phyloP scores from a whole-genome alignment of 2,888 invertebrate genomes.

The Acronicta leporina region DNA sequence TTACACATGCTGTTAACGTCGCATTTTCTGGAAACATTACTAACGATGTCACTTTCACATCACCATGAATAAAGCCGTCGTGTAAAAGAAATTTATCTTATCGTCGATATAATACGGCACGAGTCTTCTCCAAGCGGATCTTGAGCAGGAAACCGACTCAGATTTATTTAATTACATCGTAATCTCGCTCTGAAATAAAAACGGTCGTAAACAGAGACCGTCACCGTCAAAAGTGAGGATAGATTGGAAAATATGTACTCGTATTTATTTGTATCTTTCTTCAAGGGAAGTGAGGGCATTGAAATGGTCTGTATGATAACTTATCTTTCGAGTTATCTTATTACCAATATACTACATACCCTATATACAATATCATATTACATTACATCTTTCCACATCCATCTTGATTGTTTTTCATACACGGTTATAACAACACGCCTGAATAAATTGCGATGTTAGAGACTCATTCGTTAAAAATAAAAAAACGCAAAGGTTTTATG shows the following conservation, averaged over 20 bases:
- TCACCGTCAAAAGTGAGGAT: slow-evolving; percentile 41
- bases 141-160: slow-evolving; percentile 58
- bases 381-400: neutral
- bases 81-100: slow-evolving; percentile 37
- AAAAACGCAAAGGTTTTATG: neutral
- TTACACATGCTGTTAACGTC: slow-evolving; percentile 11
- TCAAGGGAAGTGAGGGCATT: slow-evolving; percentile 27
- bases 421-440: neutral
- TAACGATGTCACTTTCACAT: slow-evolving; percentile 26
- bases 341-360: slow-evolving; percentile 10
- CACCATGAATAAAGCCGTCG: slow-evolving; percentile 30
- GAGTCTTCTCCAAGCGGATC: slow-evolving; percentile 42
- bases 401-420: slow-evolving; percentile 5
- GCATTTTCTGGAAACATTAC: slow-evolving; percentile 19
- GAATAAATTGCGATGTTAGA: neutral
- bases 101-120: slow-evolving; percentile 21
- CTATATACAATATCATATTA: neutral
- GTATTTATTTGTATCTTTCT: slow-evolving; percentile 29
- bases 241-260: slow-evolving; percentile 36
- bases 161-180: slow-evolving; percentile 66
- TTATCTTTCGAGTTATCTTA: slow-evolving; percentile 21
- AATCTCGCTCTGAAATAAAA: slow-evolving; percentile 54
- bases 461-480: neutral
- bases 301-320: slow-evolving; percentile 20
- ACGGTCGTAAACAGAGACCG: slow-evolving; percentile 49